Percentiles rank a stretch among this genome's conserved stretches.
phyloP scores from a whole-genome alignment of 2,797 vertebrate genomes.

The Sandelia bainsii region DNA sequence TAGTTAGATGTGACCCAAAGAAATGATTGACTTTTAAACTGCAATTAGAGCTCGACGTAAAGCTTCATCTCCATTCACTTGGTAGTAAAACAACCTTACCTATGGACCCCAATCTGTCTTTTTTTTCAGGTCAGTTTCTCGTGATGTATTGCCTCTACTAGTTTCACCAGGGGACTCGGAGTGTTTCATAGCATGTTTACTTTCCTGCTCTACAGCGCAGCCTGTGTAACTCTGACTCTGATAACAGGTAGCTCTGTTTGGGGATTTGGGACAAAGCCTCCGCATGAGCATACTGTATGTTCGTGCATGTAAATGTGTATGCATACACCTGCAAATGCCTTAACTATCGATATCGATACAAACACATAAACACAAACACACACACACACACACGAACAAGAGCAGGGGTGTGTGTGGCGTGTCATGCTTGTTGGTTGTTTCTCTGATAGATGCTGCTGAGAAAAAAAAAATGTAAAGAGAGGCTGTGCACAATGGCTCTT shows the following conservation, averaged over 20 bases:
- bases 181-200: slow-evolving; percentile 70
- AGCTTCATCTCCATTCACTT: slow-evolving; percentile 21
- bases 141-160: slow-evolving; percentile 72
- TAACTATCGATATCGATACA: slow-evolving; percentile 1
- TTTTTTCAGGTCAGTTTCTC: slow-evolving; percentile 63
- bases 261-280: slow-evolving; percentile 63
- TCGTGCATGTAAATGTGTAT: slow-evolving; percentile 26
- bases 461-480: slow-evolving; percentile 38
- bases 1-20: neutral
- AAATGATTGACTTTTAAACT: slow-evolving; percentile 29
- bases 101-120: slow-evolving; percentile 62
- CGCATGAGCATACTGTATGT: slow-evolving; percentile 22
- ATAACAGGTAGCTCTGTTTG: slow-evolving; percentile 58
- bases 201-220: slow-evolving; percentile 54
- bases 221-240: slow-evolving; percentile 60
- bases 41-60: slow-evolving; percentile 23
- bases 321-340: neutral
- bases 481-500: slow-evolving; percentile 34
- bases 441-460: slow-evolving; percentile 71
- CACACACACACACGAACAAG: neutral
- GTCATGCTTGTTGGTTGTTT: slow-evolving; percentile 41
- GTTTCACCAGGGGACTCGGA: slow-evolving; percentile 58
- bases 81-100: slow-evolving; percentile 14
- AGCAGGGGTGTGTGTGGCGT: slow-evolving; percentile 16
- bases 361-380: neutral